phyloP scores from a whole-genome alignment of 1,140 invertebrate genomes.

The Vollenhovia emeryi region DNA sequence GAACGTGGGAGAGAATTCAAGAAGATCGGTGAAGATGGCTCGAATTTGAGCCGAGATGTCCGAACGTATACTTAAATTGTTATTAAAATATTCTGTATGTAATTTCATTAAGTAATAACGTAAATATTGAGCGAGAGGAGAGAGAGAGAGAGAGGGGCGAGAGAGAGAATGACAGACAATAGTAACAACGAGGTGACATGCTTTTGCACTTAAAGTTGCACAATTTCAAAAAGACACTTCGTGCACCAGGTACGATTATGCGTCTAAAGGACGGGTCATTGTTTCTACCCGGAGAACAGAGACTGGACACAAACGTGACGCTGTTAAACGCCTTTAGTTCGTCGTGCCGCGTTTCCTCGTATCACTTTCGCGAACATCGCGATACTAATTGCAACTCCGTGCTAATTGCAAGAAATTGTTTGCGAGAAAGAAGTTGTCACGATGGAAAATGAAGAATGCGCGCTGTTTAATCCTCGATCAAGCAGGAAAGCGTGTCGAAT shows the following conservation, averaged over 20 bases:
- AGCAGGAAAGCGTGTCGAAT: background rate
- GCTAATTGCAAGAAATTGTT: conserved; percentile 5
- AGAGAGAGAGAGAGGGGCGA: background rate
- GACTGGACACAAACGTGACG: background rate
- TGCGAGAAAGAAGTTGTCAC: background rate
- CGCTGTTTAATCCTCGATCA: background rate
- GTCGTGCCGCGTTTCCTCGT: background rate
- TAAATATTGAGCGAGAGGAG: too few relatives aligned
- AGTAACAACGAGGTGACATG: conserved; percentile 8
- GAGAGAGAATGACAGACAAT: background rate
- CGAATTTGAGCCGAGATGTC: too few relatives aligned
- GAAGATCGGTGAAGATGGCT: too few relatives aligned
- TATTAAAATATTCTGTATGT: too few relatives aligned
- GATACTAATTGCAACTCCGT: conserved; percentile 20
- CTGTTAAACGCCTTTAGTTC: background rate
- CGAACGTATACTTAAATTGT: too few relatives aligned
- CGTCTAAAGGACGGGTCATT: conserved; percentile 1
- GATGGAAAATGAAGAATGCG: background rate
- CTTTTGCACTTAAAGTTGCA: conserved; percentile 26
- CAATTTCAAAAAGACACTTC: conserved; percentile 12
- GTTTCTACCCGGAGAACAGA: background rate
- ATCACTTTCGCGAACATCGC: conserved; percentile 15
- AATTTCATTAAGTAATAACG: too few relatives aligned
- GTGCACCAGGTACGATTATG: background rate
- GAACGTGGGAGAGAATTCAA: too few relatives aligned